Conservation (phyloP, 2,797 vertebrate species). For the Coluber constrictor region DNA sequence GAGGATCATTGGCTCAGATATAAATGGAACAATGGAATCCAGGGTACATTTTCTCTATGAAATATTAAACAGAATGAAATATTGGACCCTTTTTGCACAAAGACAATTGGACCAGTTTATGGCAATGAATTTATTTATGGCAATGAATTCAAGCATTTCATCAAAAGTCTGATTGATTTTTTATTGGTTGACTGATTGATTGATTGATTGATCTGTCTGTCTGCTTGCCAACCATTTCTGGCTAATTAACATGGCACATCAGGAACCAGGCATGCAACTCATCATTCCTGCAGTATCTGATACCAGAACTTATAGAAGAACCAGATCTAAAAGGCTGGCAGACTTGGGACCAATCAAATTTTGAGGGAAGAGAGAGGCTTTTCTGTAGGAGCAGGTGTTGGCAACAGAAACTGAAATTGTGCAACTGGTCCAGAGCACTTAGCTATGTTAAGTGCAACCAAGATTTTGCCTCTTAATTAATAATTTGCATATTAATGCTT, state of each 20-base stretch:
- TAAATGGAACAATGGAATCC: not conserved
- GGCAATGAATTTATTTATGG: not conserved
- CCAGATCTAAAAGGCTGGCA: not conserved
- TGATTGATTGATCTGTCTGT: not conserved
- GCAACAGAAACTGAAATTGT: not conserved
- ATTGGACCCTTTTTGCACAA: not conserved
- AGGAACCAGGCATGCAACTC: not conserved
- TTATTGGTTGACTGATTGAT: not conserved
- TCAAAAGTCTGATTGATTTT: not conserved
- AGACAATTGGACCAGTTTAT: not conserved
- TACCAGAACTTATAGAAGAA: not conserved
- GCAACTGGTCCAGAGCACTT: not conserved
- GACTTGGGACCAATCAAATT: not conserved
- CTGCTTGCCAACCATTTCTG: not conserved
- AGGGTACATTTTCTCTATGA: not conserved
- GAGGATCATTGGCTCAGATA: not conserved
- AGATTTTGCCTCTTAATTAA: not conserved
- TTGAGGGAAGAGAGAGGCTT: not conserved
- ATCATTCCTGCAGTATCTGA: not conserved
- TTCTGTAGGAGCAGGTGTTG: not conserved
- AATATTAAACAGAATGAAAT: not conserved
- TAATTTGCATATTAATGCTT: not conserved
- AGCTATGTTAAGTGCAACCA: not conserved
- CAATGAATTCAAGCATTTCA: not conserved
- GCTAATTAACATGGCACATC: not conserved